phyloP scores from a whole-genome alignment of 53 echinoderm and acorn worm species.

The Mesocentrotus franciscanus region DNA sequence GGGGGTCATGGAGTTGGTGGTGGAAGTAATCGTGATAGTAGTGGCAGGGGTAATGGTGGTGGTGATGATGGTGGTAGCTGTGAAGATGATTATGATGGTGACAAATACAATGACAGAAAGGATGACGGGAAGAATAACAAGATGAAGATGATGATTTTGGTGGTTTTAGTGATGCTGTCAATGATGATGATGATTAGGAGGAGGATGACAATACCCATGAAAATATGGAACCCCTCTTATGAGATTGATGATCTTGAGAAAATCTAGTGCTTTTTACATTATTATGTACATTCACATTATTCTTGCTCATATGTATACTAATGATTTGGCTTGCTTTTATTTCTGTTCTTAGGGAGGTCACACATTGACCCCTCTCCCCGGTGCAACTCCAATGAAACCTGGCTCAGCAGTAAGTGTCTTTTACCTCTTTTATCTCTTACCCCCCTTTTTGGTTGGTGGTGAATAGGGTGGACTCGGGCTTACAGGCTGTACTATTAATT shows the following conservation, averaged over 20 bases:
- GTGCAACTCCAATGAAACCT: conserved; percentile 95
- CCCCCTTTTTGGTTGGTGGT: background rate
- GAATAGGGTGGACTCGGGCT: no score
- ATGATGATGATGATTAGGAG: background rate
- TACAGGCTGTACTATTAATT: no score
- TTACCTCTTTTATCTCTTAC: background rate
- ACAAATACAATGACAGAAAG: background rate
- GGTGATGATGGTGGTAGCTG: background rate
- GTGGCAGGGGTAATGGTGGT: background rate
- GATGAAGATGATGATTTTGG: background rate
- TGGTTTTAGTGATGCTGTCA: background rate
- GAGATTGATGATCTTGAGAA: background rate
- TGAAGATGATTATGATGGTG: background rate
- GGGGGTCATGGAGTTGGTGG: background rate
- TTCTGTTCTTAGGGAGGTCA: conserved; percentile 84
- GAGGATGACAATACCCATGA: background rate
- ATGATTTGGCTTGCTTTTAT: background rate
- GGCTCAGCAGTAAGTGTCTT: conserved; percentile 88
- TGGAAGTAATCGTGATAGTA: background rate
- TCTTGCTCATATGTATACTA: conserved; percentile 78
- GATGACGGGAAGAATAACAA: background rate
- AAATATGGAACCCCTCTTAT: conserved; percentile 63
- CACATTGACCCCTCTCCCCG: conserved; percentile 90
- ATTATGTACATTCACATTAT: conserved; percentile 86
- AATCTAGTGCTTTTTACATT: conserved; percentile 82